Base-by-base conservation (phyloP, 2,797 vertebrate species). In the Schizopygopsis pylzovi region DNA sequence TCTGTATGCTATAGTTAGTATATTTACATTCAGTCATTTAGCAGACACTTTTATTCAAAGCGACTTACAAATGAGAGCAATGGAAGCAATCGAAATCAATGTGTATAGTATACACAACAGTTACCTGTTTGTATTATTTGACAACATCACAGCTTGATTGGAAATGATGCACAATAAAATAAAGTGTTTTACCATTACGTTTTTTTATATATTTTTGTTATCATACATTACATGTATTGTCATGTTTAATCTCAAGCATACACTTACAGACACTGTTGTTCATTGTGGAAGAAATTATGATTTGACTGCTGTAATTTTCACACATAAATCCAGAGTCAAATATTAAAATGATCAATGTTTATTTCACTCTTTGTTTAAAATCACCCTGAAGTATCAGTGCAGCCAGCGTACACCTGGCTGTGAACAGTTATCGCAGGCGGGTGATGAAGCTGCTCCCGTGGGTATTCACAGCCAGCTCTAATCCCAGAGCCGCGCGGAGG, bases 401-500 rank as follows among this genome's bases (percentile, higher is more conserved):
- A 33, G 22, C 28, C 22, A 37, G 67, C 61, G 52, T 43, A 33
- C 18, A 79, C 25, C 22, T 85, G 43, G n/a, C 56, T 65, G 43
- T 28, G 54, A 63, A 80, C 67, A 70, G 65, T 70, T 59, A 70
- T 54, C 8, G 11, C 33, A n/a, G n/a, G 81, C 18, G 8, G 28
- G 77, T 54, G 75, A 56, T 71, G 52, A 82, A 75, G 71, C 79
- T 72, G 76, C 47, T n/a, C 61, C 61, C 15, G n/a, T 81, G 83
- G 45, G 56, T 33, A 61, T 83, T 63, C 52, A 83, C 54, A 8
- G 43, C 39, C 81, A 73, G 70, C 54, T 70, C 68, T 70, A 45
- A 84, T 56, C 47, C 63, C n/a, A 47, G 13, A 39, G 84, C 59
- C 61, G 22, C 75, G 80, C 41, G 28, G 87, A 82, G 79, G 81